Conservation (phyloP, 2,888 invertebrate genomes). For the Cerastis rubricosa region DNA sequence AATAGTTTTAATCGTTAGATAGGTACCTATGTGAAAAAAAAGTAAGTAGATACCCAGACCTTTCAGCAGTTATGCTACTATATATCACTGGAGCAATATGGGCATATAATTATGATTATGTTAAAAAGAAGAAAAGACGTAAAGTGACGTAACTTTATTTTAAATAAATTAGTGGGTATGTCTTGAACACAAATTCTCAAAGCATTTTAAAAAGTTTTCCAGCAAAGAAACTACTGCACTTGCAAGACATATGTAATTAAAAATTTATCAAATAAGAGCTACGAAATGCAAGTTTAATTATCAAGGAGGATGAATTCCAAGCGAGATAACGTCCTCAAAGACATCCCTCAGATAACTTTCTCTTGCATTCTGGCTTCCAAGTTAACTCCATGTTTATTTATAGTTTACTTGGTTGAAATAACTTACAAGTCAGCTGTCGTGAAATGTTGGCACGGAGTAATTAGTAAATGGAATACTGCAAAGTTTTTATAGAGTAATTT, state of each 20-base stretch:
- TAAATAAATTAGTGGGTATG: background rate
- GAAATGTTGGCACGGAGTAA: background rate
- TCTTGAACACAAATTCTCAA: background rate
- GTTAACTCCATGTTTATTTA: slow-evolving; percentile 39
- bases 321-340: slow-evolving; percentile 35
- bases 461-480: slow-evolving; percentile 6
- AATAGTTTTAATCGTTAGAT: too few species aligned
- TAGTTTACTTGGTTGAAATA: slow-evolving; percentile 44
- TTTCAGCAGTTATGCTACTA: too few species aligned
- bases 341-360: slow-evolving; percentile 37
- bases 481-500: background rate
- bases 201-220: background rate
- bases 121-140: too few species aligned
- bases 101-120: too few species aligned
- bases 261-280: slow-evolving; percentile 2
- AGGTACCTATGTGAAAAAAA: background rate
- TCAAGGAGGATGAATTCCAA: background rate
- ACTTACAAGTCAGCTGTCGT: slow-evolving; percentile 17
- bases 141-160: background rate
- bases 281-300: slow-evolving; percentile 32
- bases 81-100: too few species aligned
- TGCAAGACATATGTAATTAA: slow-evolving; percentile 9
- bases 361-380: slow-evolving; percentile 30
- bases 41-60: background rate
- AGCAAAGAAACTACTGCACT: background rate